phyloP scores from a whole-genome alignment of 2,113 vertebrate species.

The Clupea harengus region DNA sequence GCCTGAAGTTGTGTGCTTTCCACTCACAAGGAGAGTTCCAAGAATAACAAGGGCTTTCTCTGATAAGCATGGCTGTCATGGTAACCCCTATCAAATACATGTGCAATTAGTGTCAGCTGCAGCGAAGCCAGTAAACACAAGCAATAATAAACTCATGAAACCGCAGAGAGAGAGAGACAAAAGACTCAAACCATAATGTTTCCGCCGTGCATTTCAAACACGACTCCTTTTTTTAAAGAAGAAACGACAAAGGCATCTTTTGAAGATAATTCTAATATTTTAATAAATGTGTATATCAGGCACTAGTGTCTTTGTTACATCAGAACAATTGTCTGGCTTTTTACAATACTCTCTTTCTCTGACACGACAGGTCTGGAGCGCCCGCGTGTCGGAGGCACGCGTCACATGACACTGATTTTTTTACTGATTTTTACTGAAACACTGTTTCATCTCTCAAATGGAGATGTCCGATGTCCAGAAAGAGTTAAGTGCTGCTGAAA shows the following conservation, averaged over 20 bases:
- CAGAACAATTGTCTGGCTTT: neutral
- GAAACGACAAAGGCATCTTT: slow-evolving; percentile 20
- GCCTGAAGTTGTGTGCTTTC: neutral
- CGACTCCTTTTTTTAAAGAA: neutral
- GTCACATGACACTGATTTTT: neutral
- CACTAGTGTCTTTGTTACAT: slow-evolving; percentile 60
- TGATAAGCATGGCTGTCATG: slow-evolving; percentile 46
- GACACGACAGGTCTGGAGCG: neutral
- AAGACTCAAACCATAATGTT: too few relatives aligned
- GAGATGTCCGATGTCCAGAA: neutral
- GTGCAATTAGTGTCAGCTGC: slow-evolving; percentile 24
- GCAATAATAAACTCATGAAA: neutral
- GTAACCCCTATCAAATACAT: slow-evolving; percentile 38
- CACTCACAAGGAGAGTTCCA: slow-evolving; percentile 13
- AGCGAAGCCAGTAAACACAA: slow-evolving; percentile 11
- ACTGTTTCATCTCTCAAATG: neutral
- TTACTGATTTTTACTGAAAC: neutral
- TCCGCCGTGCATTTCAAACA: too few relatives aligned
- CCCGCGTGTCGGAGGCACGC: neutral
- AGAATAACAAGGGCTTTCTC: slow-evolving; percentile 36
- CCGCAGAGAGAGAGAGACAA: neutral
- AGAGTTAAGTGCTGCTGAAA: neutral
- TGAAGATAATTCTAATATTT: slow-evolving; percentile 47
- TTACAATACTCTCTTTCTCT: neutral
- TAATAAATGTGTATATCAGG: slow-evolving; percentile 66